Evolutionary conservation across 1,140 invertebrate species (phyloP), one percentile per base, ranked within the genome.

Genomic region (Trichomalopsis sarcophagae): DNA sequence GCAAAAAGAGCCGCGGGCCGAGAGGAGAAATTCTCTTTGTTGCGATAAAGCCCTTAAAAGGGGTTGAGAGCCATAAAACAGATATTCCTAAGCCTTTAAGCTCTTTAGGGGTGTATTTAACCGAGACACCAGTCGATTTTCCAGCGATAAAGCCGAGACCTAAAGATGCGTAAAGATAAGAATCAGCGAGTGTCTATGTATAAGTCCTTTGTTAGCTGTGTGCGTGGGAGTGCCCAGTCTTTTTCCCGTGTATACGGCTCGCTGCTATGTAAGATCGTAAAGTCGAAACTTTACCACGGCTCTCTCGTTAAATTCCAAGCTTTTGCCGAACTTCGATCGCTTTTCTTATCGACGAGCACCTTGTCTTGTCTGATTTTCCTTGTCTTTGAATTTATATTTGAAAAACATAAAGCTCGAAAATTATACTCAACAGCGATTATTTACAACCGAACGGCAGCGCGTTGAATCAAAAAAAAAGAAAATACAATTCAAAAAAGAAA

Each of bases 31-130:
- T 84, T 84, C 76, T 79, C 82, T 79, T 84, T 84, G 82, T 85
- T 69, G 62, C 13, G 40, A 85, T 81, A 81, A 85, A 81, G 71
- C 69, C 36, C 71, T 81, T 66, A 21, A 47, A 81, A 71, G 36
- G 84, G 73, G 23, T 68, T 47, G 30, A 76, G 74, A 78, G 36
- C 47, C 66, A 79, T 86, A 82, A 86, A 86, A 79, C 68, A 86
- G 81, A 86, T 82, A 77, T 82, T 82, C 36, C 68, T 86, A 82
- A 86, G 75, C 81, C 84, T 82, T 78, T 86, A 82, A 86, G 75
- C 84, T 82, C 75, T 86, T 82, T 82, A 82, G 23, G 50, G 80
- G 36, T 85, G 75, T 82, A 82, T 82, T 82, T 82, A 82, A 79
- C 44, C 30, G 44, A 75, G 55, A 77, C 66, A 85, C 74, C 30